phyloP scores from a whole-genome alignment of 1,140 invertebrate species.

The Stenopsyche tienmushanensis region DNA sequence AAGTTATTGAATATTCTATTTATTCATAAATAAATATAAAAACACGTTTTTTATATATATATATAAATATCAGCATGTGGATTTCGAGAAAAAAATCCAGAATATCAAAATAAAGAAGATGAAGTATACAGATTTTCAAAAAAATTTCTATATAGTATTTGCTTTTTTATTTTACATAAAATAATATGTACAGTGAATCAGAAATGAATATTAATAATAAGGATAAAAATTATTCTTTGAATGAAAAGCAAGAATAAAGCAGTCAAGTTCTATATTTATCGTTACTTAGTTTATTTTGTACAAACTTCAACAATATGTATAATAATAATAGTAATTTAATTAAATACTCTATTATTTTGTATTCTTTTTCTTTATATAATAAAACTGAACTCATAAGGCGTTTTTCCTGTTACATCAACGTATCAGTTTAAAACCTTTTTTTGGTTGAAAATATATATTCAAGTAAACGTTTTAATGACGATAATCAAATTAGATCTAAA shows the following conservation, averaged over 20 bases:
- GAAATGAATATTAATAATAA: too few relatives aligned
- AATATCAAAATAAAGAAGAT: too few relatives aligned
- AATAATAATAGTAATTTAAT: constrained; percentile 61
- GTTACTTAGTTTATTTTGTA: constrained; percentile 62
- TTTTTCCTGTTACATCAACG: constrained; percentile 37
- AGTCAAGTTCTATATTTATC: constrained; percentile 62
- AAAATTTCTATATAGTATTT: too few relatives aligned
- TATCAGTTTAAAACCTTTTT: constrained; percentile 33
- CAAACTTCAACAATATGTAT: constrained; percentile 62
- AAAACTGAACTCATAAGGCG: constrained; percentile 41
- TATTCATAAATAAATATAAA: background rate
- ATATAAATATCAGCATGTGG: background rate
- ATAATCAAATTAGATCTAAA: constrained; percentile 32
- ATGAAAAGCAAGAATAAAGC: constrained; percentile 47
- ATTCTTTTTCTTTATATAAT: constrained; percentile 48
- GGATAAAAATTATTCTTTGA: background rate
- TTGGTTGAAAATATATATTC: constrained; percentile 33
- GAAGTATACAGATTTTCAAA: too few relatives aligned
- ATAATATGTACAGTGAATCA: too few relatives aligned
- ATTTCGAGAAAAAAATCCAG: too few relatives aligned
- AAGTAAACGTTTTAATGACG: constrained; percentile 38
- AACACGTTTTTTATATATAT: background rate
- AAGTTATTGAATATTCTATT: background rate
- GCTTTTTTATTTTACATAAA: too few relatives aligned
- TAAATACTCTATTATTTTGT: constrained; percentile 59